phyloP scores from a whole-genome alignment of 2,888 invertebrate species.

The Drosophila incognita region DNA sequence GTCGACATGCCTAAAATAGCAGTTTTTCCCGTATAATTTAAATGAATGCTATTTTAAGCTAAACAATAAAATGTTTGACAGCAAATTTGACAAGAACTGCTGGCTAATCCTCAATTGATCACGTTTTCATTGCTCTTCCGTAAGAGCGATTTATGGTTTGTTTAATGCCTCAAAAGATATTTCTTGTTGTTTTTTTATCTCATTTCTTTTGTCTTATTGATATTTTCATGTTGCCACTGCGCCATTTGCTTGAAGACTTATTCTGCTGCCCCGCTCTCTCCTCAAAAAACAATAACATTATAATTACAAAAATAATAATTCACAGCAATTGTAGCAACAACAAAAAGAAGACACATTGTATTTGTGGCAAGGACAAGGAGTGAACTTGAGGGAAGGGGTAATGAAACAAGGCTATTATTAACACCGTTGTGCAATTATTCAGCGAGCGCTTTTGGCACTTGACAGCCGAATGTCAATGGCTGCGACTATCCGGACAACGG shows the following conservation, averaged over 20 bases:
- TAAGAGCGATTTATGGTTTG: not conserved
- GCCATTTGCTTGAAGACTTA: not conserved
- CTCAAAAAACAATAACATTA: not conserved
- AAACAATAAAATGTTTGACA: not conserved
- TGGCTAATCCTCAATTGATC: not conserved
- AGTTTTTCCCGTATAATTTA: not conserved
- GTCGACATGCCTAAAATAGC: not conserved
- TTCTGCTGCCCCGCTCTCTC: not conserved
- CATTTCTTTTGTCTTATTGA: not conserved
- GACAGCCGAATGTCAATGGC: slow-evolving; percentile 51
- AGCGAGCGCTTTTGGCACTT: slow-evolving; percentile 44
- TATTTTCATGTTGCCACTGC: not conserved
- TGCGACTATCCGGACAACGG: not conserved
- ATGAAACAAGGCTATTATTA: slow-evolving; percentile 44
- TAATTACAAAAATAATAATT: slow-evolving; percentile 2
- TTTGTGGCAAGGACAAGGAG: not conserved
- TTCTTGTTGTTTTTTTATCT: not conserved
- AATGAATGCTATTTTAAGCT: not conserved
- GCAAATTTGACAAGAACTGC: not conserved
- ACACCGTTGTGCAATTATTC: slow-evolving; percentile 51
- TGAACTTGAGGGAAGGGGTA: not conserved
- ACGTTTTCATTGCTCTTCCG: not conserved
- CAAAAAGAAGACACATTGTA: not conserved
- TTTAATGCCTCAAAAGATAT: not conserved
- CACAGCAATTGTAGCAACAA: not conserved